Evolutionary conservation across 2,797 vertebrate species (phyloP).

Genomic region (Macroramphosus scolopax): DNA sequence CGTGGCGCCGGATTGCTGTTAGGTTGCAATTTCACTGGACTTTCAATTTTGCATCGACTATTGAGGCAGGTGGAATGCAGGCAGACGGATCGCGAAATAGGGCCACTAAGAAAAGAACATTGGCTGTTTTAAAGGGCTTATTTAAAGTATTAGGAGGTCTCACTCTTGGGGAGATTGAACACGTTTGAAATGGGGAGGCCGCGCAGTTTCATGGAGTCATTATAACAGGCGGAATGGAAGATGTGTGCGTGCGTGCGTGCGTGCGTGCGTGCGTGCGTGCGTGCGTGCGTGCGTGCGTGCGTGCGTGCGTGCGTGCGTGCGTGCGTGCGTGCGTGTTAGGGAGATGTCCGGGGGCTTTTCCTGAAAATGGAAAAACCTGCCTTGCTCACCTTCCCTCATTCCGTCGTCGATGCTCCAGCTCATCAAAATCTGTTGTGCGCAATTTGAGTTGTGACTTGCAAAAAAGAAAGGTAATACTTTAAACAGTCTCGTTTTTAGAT

Average conservation of each 20-base stretch:
- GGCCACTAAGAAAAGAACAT: conserved; percentile 63
- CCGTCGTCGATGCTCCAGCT: conserved; percentile 61
- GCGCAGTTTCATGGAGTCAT: conserved; percentile 66
- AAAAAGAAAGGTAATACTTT: conserved; percentile 69
- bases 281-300: conserved; percentile 8
- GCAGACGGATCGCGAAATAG: conserved; percentile 52
- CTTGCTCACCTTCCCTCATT: conserved; percentile 50
- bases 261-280: conserved; percentile 12
- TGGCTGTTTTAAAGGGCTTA: conserved; percentile 73
- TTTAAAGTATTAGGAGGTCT: conserved; percentile 70
- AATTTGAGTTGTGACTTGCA: conserved; percentile 70
- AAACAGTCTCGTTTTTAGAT: conserved; percentile 57
- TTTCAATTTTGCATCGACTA: conserved; percentile 57
- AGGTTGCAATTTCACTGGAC: conserved; percentile 57
- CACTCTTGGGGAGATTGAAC: conserved; percentile 59
- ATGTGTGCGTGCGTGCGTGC: too few species aligned
- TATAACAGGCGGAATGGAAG: conserved; percentile 61
- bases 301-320: too few species aligned
- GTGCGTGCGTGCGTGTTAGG: too few species aligned
- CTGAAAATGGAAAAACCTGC: conserved; percentile 66
- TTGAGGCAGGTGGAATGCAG: conserved; percentile 58
- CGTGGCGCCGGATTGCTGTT: conserved; percentile 48
- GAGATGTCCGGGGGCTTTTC: conserved; percentile 63
- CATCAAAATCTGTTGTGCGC: conserved; percentile 62
- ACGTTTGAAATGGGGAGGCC: conserved; percentile 64